phyloP scores from a whole-genome alignment of 2,113 vertebrate genomes.

The Phaethornis superciliosus region DNA sequence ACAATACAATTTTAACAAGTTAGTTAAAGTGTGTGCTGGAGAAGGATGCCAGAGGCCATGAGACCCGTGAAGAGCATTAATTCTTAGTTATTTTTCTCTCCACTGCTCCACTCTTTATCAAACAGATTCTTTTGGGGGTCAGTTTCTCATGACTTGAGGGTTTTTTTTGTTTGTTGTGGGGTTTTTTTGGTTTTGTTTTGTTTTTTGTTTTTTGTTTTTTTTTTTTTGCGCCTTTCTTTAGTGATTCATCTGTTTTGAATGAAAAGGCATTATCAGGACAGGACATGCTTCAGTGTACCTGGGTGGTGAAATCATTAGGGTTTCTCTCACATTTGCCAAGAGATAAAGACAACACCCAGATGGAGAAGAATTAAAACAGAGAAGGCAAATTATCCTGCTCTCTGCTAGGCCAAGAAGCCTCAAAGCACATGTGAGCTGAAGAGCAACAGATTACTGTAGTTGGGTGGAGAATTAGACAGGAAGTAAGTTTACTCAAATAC shows the following conservation, averaged over 20 bases:
- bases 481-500: neutral
- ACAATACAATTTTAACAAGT: no score
- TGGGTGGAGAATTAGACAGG: neutral
- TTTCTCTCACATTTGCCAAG: neutral
- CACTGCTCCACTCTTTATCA: neutral
- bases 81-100: neutral
- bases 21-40: neutral
- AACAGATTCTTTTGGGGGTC: neutral
- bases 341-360: neutral
- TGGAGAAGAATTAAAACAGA: neutral
- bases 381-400: neutral
- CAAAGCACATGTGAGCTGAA: neutral
- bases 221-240: neutral
- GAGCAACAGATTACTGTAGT: neutral
- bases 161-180: neutral
- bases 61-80: neutral
- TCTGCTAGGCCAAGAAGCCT: neutral
- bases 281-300: neutral
- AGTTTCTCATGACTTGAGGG: neutral
- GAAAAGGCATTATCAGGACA: no score
- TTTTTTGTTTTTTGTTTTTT: no score
- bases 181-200: no score
- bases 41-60: neutral
- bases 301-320: neutral
- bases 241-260: neutral